Percentiles rank a stretch among this genome's conserved stretches.
Conservation (phyloP, 2,888 invertebrate species). For the Blera fallax region DNA sequence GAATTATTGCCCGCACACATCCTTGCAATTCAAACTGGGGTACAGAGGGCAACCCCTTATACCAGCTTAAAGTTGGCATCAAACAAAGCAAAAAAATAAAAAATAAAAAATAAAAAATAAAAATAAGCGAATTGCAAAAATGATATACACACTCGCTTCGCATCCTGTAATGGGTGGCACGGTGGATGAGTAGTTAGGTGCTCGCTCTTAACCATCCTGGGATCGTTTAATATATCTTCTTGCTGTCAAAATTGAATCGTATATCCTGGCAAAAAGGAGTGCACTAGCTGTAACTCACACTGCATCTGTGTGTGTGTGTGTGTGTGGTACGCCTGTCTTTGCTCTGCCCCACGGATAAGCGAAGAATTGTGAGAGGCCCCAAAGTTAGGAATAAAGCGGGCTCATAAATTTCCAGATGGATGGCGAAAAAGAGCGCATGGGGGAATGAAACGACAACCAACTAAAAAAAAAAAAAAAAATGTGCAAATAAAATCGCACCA, state of each 20-base stretch:
- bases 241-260: slow-evolving; percentile 81
- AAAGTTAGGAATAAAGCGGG: slow-evolving; percentile 80
- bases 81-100: background rate
- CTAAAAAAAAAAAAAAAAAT: background rate
- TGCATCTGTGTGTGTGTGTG: background rate
- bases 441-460: slow-evolving; percentile 30
- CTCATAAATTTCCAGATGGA: slow-evolving; percentile 81
- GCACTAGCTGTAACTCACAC: slow-evolving; percentile 54
- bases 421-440: slow-evolving; percentile 59
- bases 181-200: background rate
- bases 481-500: slow-evolving; percentile 16
- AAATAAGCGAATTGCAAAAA: slow-evolving; percentile 20
- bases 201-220: slow-evolving; percentile 73
- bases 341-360: slow-evolving; percentile 62
- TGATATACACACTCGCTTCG: slow-evolving; percentile 43
- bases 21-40: background rate
- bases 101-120: slow-evolving; percentile 9
- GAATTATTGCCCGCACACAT: slow-evolving; percentile 57
- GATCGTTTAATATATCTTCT: slow-evolving; percentile 81
- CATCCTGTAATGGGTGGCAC: slow-evolving; percentile 18
- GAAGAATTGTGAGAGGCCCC: slow-evolving; percentile 72
- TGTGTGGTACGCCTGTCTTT: slow-evolving; percentile 8
- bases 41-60: background rate
- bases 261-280: slow-evolving; percentile 59
- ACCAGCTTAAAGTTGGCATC: slow-evolving; percentile 19